Evolutionary conservation across 2,113 vertebrate genomes (phyloP).

Genomic region (Trinectes maculatus): DNA sequence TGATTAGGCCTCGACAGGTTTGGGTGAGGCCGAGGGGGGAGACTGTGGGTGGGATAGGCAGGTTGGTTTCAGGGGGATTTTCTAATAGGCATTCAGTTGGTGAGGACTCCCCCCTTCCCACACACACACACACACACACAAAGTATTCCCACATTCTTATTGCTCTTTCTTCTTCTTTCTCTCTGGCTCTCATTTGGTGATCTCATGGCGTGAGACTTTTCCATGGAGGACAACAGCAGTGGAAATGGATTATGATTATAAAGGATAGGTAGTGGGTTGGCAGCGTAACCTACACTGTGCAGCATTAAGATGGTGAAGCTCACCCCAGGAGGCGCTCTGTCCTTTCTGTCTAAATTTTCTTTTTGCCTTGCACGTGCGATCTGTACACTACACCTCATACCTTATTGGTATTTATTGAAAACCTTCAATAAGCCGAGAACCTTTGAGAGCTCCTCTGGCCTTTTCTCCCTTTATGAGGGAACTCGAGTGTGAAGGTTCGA

Average conservation of each 20-base stretch:
- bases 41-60: constrained; percentile 56
- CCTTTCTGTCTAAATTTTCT: constrained; percentile 54
- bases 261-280: constrained; percentile 65
- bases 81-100: constrained; percentile 67
- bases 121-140: constrained; percentile 12
- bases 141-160: constrained; percentile 39
- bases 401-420: constrained; percentile 27
- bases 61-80: constrained; percentile 62
- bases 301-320: constrained; percentile 53
- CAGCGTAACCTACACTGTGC: constrained; percentile 35
- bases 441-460: constrained; percentile 52
- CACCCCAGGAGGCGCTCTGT: constrained; percentile 42
- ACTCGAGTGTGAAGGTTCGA: constrained; percentile 71
- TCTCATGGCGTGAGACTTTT: constrained; percentile 65
- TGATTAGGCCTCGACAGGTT: constrained; percentile 69
- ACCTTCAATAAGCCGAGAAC: constrained; percentile 29
- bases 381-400: constrained; percentile 14
- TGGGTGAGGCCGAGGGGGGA: constrained; percentile 55
- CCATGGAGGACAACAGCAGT: constrained; percentile 73
- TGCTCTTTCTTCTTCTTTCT: constrained; percentile 43
- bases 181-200: constrained; percentile 64
- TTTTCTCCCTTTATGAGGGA: constrained; percentile 47
- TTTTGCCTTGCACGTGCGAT: no score
- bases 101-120: constrained; percentile 37
- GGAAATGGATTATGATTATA: constrained; percentile 79